Evolutionary conservation across 2,113 vertebrate genomes (phyloP), one percentile per base, ranked within the genome.

Genomic region (Cairina moschata): DNA sequence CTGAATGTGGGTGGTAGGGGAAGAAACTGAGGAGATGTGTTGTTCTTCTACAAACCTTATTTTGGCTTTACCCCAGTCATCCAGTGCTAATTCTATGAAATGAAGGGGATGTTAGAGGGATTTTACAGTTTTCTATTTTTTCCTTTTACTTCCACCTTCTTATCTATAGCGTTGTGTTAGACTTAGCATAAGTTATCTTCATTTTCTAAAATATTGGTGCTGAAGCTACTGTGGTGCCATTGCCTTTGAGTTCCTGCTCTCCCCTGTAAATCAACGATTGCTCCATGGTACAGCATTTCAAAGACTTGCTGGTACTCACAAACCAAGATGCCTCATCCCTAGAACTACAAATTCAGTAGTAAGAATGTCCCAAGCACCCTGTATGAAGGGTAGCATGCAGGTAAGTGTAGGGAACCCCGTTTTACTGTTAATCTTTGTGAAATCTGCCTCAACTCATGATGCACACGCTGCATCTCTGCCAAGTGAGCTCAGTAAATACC

Each of bases 391-490:
- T 3, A 16, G 48, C 6, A 29, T 31, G 28, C 16, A 48, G 20
- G 14, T 16, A 29, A 17, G 9, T 28, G 54, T 31, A 56, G 54
- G 16, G 28, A 55, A 9, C 54, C 9, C 29, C 29, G 6, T 36
- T 66, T 68, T 50, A 22, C 17, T 85, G 42, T 32, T 85, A 1
- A 6, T 73, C 59, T 34, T 2, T 26, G 22, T 71, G 65, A 60
- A 11, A 17, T 74, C 22, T 46, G 0, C 40, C 38, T 79, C 67
- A 42, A 50, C 40, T 15, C 13, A 5, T 34, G 71, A 25, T 52
- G 21, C 66, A 44, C 28, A 23, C 0, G 1, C 17, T 13, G 3
- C 2, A 0, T 69, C 26, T 82, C 62, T 76, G 65, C 74, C 25
- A 22, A 23, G 31, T 16, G 63, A 83, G 55, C 12, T 76, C 40